phyloP scores from a whole-genome alignment of 2,797 vertebrate species.

The Esox masquinongy region DNA sequence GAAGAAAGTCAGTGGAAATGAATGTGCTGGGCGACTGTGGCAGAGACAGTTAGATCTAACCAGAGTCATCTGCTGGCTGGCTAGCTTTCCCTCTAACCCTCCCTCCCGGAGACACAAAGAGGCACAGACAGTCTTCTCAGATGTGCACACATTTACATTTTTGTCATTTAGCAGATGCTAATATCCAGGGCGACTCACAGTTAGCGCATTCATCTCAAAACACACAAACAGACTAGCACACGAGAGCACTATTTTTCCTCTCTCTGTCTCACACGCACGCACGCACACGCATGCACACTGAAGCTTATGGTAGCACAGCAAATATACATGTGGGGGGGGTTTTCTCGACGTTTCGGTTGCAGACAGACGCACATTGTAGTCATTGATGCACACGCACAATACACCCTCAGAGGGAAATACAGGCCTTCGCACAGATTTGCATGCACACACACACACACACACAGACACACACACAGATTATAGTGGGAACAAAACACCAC shows the following conservation, averaged over 20 bases:
- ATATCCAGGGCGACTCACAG: too few relatives aligned
- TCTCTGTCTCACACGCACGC: slow-evolving; percentile 33
- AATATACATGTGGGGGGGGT: neutral
- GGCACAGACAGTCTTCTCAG: slow-evolving; percentile 4
- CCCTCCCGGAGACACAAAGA: slow-evolving; percentile 44
- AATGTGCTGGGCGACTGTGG: neutral
- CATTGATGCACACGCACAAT: slow-evolving; percentile 66
- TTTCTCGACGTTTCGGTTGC: slow-evolving; percentile 19
- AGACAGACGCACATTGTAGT: slow-evolving; percentile 56
- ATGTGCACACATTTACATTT: slow-evolving; percentile 28
- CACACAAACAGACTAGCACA: too few relatives aligned
- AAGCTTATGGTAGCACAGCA: neutral
- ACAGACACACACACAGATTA: slow-evolving; percentile 57
- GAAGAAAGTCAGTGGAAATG: neutral
- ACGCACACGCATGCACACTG: slow-evolving; percentile 45
- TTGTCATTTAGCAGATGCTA: too few relatives aligned
- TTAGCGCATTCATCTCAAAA: too few relatives aligned
- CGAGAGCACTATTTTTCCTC: too few relatives aligned
- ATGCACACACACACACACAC: slow-evolving; percentile 36
- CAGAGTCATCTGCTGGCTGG: slow-evolving; percentile 22
- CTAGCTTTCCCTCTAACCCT: neutral
- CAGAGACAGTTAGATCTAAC: slow-evolving; percentile 14
- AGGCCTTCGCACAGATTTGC: slow-evolving; percentile 47
- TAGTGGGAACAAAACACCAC: slow-evolving; percentile 59
- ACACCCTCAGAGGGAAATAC: slow-evolving; percentile 59